Evolutionary conservation across 2,888 invertebrate genomes (phyloP).

Genomic region (Allophyes oxyacanthae): DNA sequence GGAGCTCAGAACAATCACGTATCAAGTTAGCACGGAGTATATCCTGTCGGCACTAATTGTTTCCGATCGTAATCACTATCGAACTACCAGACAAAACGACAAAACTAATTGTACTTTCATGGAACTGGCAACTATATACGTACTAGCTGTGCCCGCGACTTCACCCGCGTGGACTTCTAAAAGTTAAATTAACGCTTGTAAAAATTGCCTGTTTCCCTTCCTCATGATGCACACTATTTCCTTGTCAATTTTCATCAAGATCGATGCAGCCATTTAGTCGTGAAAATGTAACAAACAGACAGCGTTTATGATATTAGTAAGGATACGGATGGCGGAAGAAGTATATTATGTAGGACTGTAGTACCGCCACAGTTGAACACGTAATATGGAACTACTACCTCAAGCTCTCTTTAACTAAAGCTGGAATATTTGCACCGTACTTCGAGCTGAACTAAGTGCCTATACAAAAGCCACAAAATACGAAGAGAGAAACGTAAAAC

Average conservation of each 20-base stretch:
- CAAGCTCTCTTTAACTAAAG: background rate
- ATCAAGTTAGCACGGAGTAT: constrained; percentile 23
- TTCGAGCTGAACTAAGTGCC: too few relatives aligned
- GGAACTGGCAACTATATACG: constrained; percentile 3
- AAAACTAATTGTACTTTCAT: constrained; percentile 25
- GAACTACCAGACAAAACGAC: constrained; percentile 19
- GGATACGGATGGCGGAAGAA: too few relatives aligned
- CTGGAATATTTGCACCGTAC: background rate
- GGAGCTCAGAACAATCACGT: constrained; percentile 21
- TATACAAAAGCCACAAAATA: constrained; percentile 6
- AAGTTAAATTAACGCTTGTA: too few relatives aligned
- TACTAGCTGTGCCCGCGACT: too few relatives aligned
- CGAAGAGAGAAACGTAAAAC: constrained; percentile 12
- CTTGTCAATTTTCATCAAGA: too few relatives aligned
- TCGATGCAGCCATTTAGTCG: too few relatives aligned
- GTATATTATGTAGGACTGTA: too few relatives aligned
- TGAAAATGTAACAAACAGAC: background rate
- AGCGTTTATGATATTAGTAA: too few relatives aligned
- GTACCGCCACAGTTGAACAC: too few relatives aligned
- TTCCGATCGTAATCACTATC: constrained; percentile 43
- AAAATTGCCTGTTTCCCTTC: too few relatives aligned
- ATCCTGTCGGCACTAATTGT: constrained; percentile 37
- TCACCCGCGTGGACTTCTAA: too few relatives aligned
- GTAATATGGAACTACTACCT: background rate
- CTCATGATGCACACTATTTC: too few relatives aligned